These are phyloP conservation scores for Labroides dimidiatus DNA, from an alignment of 2,797 vertebrate species.

Conservation along the genomic window DNA sequence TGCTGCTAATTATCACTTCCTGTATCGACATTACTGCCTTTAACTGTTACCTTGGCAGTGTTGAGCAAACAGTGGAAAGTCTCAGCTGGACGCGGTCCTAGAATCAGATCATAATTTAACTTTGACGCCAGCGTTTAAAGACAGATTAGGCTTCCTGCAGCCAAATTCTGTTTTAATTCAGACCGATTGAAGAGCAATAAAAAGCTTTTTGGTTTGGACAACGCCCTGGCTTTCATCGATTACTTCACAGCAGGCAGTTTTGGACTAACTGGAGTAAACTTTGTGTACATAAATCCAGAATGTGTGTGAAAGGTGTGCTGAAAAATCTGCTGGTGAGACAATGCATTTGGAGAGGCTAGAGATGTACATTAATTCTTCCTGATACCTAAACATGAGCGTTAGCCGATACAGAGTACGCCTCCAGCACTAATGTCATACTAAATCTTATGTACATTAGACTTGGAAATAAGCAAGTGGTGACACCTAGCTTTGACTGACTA, in stretches of 20 bases:
- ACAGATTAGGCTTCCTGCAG: constrained; percentile 56
- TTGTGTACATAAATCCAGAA: constrained; percentile 30
- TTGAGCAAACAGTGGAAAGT: constrained; percentile 54
- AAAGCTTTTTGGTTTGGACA: constrained; percentile 29
- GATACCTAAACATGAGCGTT: not conserved
- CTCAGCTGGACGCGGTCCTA: constrained; percentile 58
- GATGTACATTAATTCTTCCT: not conserved
- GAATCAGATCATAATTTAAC: constrained; percentile 52
- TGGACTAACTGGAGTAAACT: constrained; percentile 29
- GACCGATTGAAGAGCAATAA: constrained; percentile 39
- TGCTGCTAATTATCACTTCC: constrained; percentile 70
- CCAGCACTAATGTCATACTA: not conserved
- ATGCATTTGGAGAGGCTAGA: not conserved
- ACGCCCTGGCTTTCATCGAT: constrained; percentile 31
- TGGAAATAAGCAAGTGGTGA: not conserved
- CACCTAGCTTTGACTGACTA: not conserved
- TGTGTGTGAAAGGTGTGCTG: constrained; percentile 27
- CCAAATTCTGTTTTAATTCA: constrained; percentile 42
- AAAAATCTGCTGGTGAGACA: constrained; percentile 35
- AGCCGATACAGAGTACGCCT: not conserved
- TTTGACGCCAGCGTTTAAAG: constrained; percentile 62
- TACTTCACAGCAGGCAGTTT: constrained; percentile 51
- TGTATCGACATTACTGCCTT: constrained; percentile 66
- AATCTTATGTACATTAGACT: not conserved
- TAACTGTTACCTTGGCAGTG: constrained; percentile 73